Conservation (phyloP, 1,140 invertebrate genomes). For the Hormaphis cornu region DNA sequence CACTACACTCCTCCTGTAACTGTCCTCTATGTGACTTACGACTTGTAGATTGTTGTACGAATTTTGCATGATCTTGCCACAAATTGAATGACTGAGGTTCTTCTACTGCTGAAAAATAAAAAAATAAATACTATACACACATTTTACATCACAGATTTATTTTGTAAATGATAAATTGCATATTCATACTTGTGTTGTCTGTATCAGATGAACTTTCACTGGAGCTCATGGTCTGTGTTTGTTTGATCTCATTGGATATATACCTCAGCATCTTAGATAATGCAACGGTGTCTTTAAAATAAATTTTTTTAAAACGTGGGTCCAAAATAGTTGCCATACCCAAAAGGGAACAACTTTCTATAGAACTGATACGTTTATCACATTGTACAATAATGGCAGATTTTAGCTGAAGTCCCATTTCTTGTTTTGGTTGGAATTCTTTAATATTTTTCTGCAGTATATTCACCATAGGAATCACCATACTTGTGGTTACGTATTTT, state of each 20-base stretch:
- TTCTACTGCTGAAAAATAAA: not conserved
- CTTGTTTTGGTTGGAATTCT: slow-evolving; percentile 2
- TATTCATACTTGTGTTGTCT: not conserved
- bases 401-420: slow-evolving; percentile 3
- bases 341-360: slow-evolving; percentile 38
- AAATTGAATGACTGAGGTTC: not conserved
- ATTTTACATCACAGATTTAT: not conserved
- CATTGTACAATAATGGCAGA: slow-evolving; percentile 4
- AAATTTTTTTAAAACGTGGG: slow-evolving; percentile 41
- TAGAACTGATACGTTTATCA: slow-evolving; percentile 13
- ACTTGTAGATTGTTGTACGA: not conserved
- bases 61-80: not conserved
- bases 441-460: slow-evolving; percentile 7
- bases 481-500: slow-evolving; percentile 23
- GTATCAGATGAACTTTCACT: not conserved
- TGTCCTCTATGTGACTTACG: not conserved
- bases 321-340: slow-evolving; percentile 41
- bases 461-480: slow-evolving; percentile 17
- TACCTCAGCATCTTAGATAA: not conserved
- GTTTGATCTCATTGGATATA: not conserved
- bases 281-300: slow-evolving; percentile 33
- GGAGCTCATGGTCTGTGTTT: not conserved
- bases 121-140: not conserved
- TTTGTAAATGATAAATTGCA: not conserved
- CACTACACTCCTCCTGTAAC: not conserved